phyloP scores from a whole-genome alignment of 2,113 vertebrate species.

The Pontoporia blainvillei region DNA sequence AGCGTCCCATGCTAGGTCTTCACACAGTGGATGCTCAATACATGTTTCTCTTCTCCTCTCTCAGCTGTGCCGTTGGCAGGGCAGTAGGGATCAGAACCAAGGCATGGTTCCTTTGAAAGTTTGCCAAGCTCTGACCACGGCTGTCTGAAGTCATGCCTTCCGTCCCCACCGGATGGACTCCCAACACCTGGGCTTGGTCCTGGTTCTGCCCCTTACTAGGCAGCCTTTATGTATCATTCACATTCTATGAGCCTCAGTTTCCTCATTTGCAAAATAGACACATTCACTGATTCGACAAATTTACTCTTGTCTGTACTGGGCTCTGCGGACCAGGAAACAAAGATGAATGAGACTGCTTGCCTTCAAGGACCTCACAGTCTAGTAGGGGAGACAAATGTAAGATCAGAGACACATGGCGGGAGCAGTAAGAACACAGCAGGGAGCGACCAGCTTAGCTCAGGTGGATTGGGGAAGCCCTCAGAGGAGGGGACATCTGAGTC shows the following conservation, averaged over 20 bases:
- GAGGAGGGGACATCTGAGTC: neutral
- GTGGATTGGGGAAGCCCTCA: neutral
- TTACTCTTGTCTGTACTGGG: neutral
- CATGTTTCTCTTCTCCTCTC: neutral
- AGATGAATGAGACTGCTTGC: neutral
- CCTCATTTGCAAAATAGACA: neutral
- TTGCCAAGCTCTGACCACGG: neutral
- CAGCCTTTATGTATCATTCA: neutral
- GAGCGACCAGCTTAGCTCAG: neutral
- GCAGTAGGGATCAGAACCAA: neutral
- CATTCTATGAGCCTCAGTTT: neutral
- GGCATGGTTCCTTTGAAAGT: neutral
- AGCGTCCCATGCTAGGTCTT: neutral
- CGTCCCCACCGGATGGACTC: neutral
- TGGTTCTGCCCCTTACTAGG: neutral
- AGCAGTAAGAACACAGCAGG: neutral
- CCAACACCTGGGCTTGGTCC: neutral
- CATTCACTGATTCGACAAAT: neutral
- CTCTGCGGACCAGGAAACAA: neutral
- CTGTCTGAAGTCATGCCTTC: neutral
- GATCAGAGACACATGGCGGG: neutral
- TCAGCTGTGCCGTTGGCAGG: neutral
- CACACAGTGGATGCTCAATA: neutral
- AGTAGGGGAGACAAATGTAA: neutral
- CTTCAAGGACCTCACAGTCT: neutral